Percentiles rank a stretch among this genome's conserved stretches.
These are phyloP conservation scores for Phrynocephalus versicolor DNA, from an alignment of 2,113 vertebrate species.

Conservation along the genomic window DNA sequence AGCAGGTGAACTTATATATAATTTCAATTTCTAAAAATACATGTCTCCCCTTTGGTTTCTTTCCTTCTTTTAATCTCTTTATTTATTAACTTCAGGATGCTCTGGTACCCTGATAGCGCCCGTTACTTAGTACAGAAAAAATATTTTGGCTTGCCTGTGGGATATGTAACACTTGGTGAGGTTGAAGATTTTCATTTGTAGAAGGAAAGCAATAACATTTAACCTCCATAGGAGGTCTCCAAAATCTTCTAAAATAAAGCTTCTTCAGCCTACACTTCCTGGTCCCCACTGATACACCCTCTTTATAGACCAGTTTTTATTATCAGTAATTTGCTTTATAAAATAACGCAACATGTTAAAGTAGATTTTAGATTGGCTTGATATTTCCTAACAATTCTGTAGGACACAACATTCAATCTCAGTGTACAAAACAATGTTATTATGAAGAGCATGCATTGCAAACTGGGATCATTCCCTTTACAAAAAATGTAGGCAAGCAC, in stretches of 20 bases:
- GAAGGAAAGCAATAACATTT: neutral
- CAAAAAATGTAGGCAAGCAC: neutral
- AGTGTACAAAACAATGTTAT: rapidly evolving
- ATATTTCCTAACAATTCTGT: slow-evolving; percentile 12
- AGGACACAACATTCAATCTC: neutral
- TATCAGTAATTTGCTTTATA: neutral
- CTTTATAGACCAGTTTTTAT: too few species aligned
- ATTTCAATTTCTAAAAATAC: slow-evolving; percentile 73
- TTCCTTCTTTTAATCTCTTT: slow-evolving; percentile 46
- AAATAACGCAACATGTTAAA: neutral
- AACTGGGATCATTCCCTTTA: neutral
- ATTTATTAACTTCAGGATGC: slow-evolving; percentile 69
- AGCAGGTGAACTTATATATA: slow-evolving; percentile 93
- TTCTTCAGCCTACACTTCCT: neutral
- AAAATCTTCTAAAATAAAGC: neutral
- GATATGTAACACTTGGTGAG: neutral
- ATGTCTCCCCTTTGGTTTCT: slow-evolving; percentile 43
- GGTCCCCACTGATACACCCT: neutral
- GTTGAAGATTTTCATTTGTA: neutral
- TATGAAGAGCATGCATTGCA: neutral
- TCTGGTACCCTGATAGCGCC: slow-evolving; percentile 65
- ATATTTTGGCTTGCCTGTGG: neutral
- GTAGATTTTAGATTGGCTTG: slow-evolving; percentile 2
- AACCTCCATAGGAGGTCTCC: neutral
- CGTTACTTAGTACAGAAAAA: slow-evolving; percentile 28